These are phyloP conservation scores for Pogonomyrmex barbatus DNA, from an alignment of 1,140 invertebrate genomes.

Conservation along the genomic window DNA sequence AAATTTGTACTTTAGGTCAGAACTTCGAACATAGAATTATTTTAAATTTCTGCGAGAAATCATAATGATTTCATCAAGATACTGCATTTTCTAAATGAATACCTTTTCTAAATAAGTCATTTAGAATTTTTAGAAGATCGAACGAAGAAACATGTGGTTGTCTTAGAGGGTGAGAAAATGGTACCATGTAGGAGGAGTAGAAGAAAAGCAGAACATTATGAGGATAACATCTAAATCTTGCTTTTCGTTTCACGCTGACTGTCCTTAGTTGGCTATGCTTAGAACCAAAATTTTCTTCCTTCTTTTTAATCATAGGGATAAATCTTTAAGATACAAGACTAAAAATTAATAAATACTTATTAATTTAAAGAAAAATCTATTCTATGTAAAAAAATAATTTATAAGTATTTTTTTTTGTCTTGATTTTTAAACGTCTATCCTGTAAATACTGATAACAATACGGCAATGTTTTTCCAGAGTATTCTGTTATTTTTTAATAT, in stretches of 20 bases:
- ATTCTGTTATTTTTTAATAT: background rate
- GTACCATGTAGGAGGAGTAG: conserved; percentile 50
- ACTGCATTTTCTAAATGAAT: background rate
- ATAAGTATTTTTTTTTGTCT: too few relatives aligned
- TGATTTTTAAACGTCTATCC: too few relatives aligned
- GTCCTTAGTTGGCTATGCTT: conserved; percentile 81
- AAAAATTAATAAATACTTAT: conserved; percentile 60
- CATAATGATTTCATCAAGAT: conserved; percentile 2
- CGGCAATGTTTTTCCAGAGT: background rate
- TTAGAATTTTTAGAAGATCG: conserved; percentile 48
- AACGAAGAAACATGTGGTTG: conserved; percentile 60
- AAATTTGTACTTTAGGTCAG: background rate
- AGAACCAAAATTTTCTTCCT: conserved; percentile 68
- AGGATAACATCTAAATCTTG: conserved; percentile 86
- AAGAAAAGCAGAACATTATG: conserved; percentile 78
- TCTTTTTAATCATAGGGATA: conserved; percentile 68
- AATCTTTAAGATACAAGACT: conserved; percentile 63
- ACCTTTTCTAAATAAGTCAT: conserved; percentile 28
- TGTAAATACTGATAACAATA: background rate
- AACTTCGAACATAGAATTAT: background rate
- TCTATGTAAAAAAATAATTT: too few relatives aligned
- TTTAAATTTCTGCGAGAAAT: conserved; percentile 6
- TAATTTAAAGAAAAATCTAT: background rate
- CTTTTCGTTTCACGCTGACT: conserved; percentile 83
- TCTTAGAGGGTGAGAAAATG: conserved; percentile 68